Conservation (phyloP, 2,888 invertebrate species). For the Drosophila recens region DNA sequence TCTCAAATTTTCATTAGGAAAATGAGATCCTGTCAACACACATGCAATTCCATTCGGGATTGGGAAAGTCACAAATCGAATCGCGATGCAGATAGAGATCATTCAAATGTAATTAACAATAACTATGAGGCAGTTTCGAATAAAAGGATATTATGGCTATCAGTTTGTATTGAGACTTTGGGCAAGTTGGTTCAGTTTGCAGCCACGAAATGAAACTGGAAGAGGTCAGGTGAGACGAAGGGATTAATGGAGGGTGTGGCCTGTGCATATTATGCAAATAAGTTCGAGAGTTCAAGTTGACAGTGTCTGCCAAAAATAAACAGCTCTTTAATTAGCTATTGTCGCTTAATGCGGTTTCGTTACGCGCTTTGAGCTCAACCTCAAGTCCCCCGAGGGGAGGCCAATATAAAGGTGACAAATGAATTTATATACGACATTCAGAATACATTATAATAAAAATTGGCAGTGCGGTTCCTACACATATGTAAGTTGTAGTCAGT, state of each 20-base stretch:
- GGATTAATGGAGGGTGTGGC: conserved; percentile 28
- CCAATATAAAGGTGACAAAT: conserved; percentile 18
- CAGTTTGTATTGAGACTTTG: conserved; percentile 12
- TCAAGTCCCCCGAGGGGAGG: conserved; percentile 41
- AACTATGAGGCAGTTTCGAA: not conserved
- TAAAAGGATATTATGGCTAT: not conserved
- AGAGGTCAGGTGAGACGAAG: conserved; percentile 31
- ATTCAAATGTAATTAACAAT: conserved; percentile 53
- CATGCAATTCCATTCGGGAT: conserved; percentile 28
- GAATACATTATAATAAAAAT: conserved; percentile 4
- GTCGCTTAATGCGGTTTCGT: conserved; percentile 50
- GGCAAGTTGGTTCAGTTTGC: conserved; percentile 4
- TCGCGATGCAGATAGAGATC: conserved; percentile 44
- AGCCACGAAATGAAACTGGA: conserved; percentile 35
- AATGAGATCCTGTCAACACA: conserved; percentile 29
- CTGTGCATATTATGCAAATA: conserved; percentile 48
- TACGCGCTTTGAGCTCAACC: conserved; percentile 1
- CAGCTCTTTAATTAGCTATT: conserved; percentile 57
- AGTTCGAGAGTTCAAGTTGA: conserved; percentile 24
- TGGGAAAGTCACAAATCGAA: conserved; percentile 4
- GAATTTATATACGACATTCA: not conserved
- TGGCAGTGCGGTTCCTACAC: not conserved
- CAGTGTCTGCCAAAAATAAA: conserved; percentile 60
- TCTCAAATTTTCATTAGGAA: conserved; percentile 51
- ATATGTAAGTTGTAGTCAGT: not conserved